These are phyloP conservation scores for Drosophila kambysellisi DNA, from an alignment of 2,888 invertebrate genomes.

Conservation along the genomic window DNA sequence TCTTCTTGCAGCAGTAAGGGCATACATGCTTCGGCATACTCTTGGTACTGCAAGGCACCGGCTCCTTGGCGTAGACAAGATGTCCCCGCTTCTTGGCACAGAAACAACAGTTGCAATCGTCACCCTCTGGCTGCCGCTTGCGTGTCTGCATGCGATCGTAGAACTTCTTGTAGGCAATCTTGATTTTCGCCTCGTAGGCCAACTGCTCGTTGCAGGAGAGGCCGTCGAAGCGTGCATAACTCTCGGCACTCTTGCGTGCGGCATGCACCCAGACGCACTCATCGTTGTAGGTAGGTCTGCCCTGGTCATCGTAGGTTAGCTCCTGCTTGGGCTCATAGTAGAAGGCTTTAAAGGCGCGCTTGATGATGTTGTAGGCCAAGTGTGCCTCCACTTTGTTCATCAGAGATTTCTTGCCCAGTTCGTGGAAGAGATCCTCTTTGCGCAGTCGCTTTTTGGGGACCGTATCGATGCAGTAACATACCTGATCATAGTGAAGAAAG, in stretches of 20 bases:
- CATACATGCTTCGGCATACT: constrained; percentile 73
- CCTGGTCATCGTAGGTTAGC: constrained; percentile 61
- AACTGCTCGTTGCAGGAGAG: constrained; percentile 77
- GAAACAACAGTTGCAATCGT: constrained; percentile 82
- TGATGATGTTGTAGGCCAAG: constrained; percentile 82
- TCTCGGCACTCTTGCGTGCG: constrained; percentile 80
- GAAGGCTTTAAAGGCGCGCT: constrained; percentile 83
- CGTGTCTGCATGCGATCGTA: constrained; percentile 81
- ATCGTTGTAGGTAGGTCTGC: constrained; percentile 70
- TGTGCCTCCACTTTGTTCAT: constrained; percentile 84
- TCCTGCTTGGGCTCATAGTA: constrained; percentile 79
- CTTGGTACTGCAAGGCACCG: constrained; percentile 65
- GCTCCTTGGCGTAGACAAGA: constrained; percentile 73
- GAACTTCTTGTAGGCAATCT: constrained; percentile 79
- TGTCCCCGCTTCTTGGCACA: constrained; percentile 81
- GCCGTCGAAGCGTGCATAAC: constrained; percentile 79
- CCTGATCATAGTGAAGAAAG: constrained; percentile 83
- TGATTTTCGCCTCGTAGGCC: constrained; percentile 80
- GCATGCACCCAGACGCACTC: constrained; percentile 83
- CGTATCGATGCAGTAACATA: constrained; percentile 80
- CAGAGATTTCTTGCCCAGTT: constrained; percentile 82
- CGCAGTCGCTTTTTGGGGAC: constrained; percentile 80
- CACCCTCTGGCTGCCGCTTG: constrained; percentile 73
- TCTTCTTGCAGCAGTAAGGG: constrained; percentile 75
- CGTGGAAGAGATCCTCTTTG: constrained; percentile 81